These are phyloP conservation scores for Papilio demoleus DNA, from an alignment of 2,888 invertebrate genomes.

Conservation along the genomic window DNA sequence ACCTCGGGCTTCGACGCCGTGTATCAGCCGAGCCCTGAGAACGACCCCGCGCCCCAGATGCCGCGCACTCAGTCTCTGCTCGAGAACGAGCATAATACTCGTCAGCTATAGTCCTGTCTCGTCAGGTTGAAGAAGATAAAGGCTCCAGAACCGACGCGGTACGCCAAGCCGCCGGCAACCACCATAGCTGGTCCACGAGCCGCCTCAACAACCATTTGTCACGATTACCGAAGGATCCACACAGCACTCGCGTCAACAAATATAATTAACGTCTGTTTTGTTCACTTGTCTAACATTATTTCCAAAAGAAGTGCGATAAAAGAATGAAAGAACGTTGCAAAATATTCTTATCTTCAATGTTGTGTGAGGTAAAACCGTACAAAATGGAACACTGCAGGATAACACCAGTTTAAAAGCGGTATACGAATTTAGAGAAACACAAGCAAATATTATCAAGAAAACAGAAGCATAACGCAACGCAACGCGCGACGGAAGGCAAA, in stretches of 20 bases:
- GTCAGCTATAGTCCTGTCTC: slow-evolving; percentile 81
- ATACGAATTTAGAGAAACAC: slow-evolving; percentile 50
- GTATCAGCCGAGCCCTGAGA: slow-evolving; percentile 70
- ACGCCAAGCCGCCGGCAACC: slow-evolving; percentile 64
- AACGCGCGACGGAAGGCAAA: slow-evolving; percentile 57
- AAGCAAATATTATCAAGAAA: slow-evolving; percentile 57
- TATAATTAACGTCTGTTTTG: slow-evolving; percentile 33
- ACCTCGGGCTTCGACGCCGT: slow-evolving; percentile 73
- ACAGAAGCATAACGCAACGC: slow-evolving; percentile 57
- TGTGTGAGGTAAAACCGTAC: slow-evolving; percentile 13
- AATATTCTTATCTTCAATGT: slow-evolving; percentile 4
- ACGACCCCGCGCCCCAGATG: slow-evolving; percentile 70
- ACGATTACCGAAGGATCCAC: slow-evolving; percentile 50
- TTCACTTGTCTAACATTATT: slow-evolving; percentile 81
- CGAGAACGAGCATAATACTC: slow-evolving; percentile 79
- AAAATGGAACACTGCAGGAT: slow-evolving; percentile 51
- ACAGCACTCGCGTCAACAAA: slow-evolving; percentile 47
- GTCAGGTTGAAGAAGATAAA: slow-evolving; percentile 79
- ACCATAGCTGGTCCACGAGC: slow-evolving; percentile 74
- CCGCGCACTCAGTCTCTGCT: slow-evolving; percentile 77
- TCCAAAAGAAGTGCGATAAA: slow-evolving; percentile 42
- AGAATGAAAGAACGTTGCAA: slow-evolving; percentile 9
- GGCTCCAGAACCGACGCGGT: slow-evolving; percentile 71
- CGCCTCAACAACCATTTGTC: slow-evolving; percentile 77
- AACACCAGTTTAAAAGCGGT: slow-evolving; percentile 54